Conservation (phyloP, 2,888 invertebrate species). For the Spodoptera littoralis region DNA sequence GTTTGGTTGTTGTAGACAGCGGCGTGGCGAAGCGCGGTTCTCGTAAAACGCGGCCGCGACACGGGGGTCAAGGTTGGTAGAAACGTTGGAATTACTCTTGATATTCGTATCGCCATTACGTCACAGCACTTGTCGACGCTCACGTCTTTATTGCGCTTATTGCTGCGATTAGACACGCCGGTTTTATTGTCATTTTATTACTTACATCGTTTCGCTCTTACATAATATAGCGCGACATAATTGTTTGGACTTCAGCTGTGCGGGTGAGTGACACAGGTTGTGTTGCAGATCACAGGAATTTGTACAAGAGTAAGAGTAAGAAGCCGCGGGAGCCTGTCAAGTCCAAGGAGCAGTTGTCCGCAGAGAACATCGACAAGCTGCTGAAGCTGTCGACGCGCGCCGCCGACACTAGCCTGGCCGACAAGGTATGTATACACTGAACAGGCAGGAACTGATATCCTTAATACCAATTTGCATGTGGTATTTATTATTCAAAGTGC, state of each 20-base stretch:
- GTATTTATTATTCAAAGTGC: too few relatives aligned
- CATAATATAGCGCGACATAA: slow-evolving; percentile 17
- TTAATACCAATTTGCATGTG: too few relatives aligned
- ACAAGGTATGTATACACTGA: slow-evolving; percentile 74
- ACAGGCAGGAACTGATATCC: not conserved
- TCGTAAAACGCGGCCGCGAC: slow-evolving; percentile 62
- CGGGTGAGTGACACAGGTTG: not conserved
- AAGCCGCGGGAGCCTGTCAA: slow-evolving; percentile 56
- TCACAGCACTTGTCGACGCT: slow-evolving; percentile 20
- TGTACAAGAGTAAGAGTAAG: slow-evolving; percentile 63
- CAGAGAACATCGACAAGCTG: slow-evolving; percentile 85
- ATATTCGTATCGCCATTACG: slow-evolving; percentile 37
- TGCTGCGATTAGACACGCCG: slow-evolving; percentile 25
- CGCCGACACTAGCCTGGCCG: slow-evolving; percentile 72
- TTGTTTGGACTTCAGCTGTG: not conserved
- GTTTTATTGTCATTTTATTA: slow-evolving; percentile 37
- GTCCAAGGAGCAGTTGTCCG: slow-evolving; percentile 65
- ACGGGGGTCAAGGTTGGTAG: slow-evolving; percentile 76
- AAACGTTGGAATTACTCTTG: slow-evolving; percentile 17
- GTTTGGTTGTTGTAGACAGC: slow-evolving; percentile 70
- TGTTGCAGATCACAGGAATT: slow-evolving; percentile 51
- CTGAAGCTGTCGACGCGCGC: slow-evolving; percentile 80
- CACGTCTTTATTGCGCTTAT: slow-evolving; percentile 32
- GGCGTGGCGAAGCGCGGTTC: slow-evolving; percentile 68
- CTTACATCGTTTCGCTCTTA: slow-evolving; percentile 17